phyloP scores from a whole-genome alignment of 1,140 invertebrate genomes.

The Papilio polytes region DNA sequence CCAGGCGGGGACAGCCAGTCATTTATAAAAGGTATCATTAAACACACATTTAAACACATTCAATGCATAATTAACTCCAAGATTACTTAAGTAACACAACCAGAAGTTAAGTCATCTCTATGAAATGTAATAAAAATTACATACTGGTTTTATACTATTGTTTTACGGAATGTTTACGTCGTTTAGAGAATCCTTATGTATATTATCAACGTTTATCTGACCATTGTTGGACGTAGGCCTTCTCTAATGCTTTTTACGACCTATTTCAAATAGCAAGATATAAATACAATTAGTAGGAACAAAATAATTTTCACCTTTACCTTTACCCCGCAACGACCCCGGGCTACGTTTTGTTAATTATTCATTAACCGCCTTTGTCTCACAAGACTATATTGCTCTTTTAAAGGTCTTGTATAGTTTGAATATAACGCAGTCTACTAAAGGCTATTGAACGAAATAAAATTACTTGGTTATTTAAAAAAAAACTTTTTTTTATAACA shows the following conservation, averaged over 20 bases:
- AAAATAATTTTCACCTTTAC: slow-evolving; percentile 1
- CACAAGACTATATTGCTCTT: neutral
- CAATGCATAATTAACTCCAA: too few relatives aligned
- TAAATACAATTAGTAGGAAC: neutral
- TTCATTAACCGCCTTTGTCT: slow-evolving; percentile 12
- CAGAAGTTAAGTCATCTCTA: too few relatives aligned
- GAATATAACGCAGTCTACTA: neutral
- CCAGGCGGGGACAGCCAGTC: neutral
- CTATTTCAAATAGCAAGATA: neutral
- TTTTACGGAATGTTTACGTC: too few relatives aligned
- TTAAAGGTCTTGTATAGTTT: neutral
- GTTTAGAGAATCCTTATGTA: neutral
- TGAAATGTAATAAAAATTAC: too few relatives aligned
- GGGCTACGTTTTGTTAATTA: slow-evolving; percentile 2
- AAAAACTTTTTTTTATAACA: too few relatives aligned
- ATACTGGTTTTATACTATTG: too few relatives aligned
- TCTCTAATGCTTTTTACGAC: too few relatives aligned
- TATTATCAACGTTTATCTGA: too few relatives aligned
- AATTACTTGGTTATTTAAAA: too few relatives aligned
- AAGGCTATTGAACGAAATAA: neutral
- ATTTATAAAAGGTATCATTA: neutral
- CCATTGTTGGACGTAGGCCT: too few relatives aligned
- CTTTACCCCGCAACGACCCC: neutral
- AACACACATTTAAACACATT: neutral
- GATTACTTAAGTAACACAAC: too few relatives aligned